A percentile compares a stretch with the other conserved stretches of the same genome.
Evolutionary conservation across 2,113 vertebrate species (phyloP).

Genomic region (Platysternon megacephalum): DNA sequence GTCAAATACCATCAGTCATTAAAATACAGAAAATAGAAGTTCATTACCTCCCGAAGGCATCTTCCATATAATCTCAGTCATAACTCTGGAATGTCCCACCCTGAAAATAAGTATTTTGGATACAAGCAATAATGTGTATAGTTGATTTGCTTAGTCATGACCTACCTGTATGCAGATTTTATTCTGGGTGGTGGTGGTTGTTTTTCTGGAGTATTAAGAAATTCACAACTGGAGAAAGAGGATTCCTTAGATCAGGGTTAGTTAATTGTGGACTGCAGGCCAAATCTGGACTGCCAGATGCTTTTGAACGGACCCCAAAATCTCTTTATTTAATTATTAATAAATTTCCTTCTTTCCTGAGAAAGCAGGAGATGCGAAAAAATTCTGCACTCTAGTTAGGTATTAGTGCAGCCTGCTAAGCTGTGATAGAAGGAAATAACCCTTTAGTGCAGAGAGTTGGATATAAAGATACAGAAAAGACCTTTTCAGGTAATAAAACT

Average conservation of each 20-base stretch:
- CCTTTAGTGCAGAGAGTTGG: background rate
- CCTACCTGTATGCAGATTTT: background rate
- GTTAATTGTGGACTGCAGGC: too few species aligned
- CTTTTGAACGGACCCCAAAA: too few species aligned
- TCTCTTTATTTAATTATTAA: too few species aligned
- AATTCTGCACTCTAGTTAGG: background rate
- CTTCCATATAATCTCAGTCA: background rate
- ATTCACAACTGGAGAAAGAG: background rate
- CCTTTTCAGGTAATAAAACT: conserved; percentile 12
- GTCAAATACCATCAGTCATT: background rate
- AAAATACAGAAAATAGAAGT: background rate
- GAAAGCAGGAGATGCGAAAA: background rate
- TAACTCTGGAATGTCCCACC: background rate
- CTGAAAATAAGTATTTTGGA: background rate
- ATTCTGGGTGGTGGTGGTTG: background rate
- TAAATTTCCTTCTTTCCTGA: background rate
- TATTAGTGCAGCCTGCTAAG: background rate
- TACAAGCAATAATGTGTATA: background rate
- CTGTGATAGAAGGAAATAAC: background rate
- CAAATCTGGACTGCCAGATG: too few species aligned
- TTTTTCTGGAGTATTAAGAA: background rate
- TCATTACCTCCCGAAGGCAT: background rate
- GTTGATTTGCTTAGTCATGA: background rate
- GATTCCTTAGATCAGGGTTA: background rate
- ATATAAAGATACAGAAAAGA: background rate